phyloP scores from a whole-genome alignment of 2,113 vertebrate species.

The Mastomys coucha region DNA sequence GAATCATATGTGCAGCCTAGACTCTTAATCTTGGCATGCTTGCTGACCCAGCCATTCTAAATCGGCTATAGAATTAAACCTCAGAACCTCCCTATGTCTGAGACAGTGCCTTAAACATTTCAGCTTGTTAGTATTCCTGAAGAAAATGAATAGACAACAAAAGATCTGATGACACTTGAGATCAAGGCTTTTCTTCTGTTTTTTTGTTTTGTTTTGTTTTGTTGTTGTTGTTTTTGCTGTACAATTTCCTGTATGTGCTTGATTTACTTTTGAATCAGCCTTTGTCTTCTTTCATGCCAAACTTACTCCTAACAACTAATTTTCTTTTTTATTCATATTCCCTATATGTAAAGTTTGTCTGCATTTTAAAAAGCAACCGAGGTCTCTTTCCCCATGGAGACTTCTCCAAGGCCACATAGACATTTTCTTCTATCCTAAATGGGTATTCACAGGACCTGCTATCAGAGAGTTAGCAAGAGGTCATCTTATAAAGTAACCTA shows the following conservation, averaged over 20 bases:
- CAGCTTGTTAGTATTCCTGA: not conserved
- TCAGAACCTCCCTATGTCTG: not conserved
- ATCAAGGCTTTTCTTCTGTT: not conserved
- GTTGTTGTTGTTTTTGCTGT: not conserved
- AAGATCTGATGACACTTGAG: not conserved
- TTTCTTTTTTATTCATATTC: not conserved
- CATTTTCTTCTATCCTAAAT: too few relatives aligned
- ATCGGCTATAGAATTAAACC: constrained; percentile 13
- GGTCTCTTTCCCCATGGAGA: not conserved
- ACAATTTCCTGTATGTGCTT: not conserved
- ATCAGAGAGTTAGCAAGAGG: not conserved
- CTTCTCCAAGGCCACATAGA: not conserved
- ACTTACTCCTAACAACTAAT: not conserved
- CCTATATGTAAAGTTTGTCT: not conserved
- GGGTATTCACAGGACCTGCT: not conserved
- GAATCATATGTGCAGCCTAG: not conserved
- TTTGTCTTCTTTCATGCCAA: not conserved
- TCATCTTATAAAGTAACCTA: not conserved
- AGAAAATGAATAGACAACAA: not conserved
- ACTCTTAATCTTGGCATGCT: not conserved
- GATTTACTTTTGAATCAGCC: not conserved
- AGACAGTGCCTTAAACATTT: not conserved
- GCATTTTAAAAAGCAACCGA: not conserved
- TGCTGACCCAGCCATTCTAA: not conserved
- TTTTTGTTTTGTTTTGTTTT: too few relatives aligned